A percentile compares a stretch with the other conserved stretches of the same genome.
These are phyloP conservation scores for Tadarida brasiliensis DNA, from an alignment of 2,797 vertebrate species.

Conservation along the genomic window DNA sequence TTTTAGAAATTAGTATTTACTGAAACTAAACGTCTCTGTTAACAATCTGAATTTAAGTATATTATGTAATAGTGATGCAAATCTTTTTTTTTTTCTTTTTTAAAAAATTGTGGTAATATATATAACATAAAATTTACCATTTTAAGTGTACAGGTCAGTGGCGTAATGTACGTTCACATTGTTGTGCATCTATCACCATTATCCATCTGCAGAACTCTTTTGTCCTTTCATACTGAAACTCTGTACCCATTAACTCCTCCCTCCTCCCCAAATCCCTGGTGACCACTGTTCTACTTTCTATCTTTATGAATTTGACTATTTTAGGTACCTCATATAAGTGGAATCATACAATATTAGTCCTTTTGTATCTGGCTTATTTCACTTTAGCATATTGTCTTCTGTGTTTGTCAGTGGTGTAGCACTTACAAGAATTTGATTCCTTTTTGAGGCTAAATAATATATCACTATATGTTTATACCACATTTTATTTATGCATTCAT, in stretches of 20 bases:
- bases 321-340: not conserved
- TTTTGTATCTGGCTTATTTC: not conserved
- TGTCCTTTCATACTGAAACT: not conserved
- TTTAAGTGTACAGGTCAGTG: not conserved
- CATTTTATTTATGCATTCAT: not conserved
- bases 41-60: constrained; percentile 45
- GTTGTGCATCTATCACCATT: not conserved
- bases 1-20: constrained; percentile 47
- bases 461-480: not conserved
- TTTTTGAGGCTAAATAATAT: not conserved
- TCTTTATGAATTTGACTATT: constrained; percentile 27
- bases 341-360: not conserved
- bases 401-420: not conserved
- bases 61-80: not conserved
- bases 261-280: not conserved
- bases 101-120: not conserved
- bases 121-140: not conserved
- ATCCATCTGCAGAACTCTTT: constrained; percentile 12
- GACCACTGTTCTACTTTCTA: not conserved
- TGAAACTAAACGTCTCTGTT: constrained; percentile 18
- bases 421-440: not conserved
- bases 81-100: not conserved
- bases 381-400: constrained; percentile 3
- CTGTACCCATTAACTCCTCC: not conserved
- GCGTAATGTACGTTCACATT: not conserved